These are phyloP conservation scores for Metopia argyrocephala DNA, from an alignment of 2,888 invertebrate species.

Conservation along the genomic window DNA sequence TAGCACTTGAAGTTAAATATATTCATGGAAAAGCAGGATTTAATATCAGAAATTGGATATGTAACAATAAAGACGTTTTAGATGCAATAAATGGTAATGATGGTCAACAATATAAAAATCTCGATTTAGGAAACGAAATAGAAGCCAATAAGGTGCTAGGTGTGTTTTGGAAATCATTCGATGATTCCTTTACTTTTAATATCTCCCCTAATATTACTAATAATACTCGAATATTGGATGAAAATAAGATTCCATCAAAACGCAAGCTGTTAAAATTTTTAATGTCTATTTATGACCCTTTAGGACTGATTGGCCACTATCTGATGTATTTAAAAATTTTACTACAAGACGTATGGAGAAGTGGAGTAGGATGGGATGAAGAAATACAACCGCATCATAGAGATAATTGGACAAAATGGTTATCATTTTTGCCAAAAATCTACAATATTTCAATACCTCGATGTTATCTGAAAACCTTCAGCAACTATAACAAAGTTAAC, in stretches of 20 bases:
- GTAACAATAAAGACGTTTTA: constrained; percentile 9
- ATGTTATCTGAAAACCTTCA: neutral
- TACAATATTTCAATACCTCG: neutral
- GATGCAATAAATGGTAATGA: neutral
- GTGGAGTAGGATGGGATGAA: constrained; percentile 39
- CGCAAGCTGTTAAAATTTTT: constrained; percentile 40
- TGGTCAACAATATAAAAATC: neutral
- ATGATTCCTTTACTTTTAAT: constrained; percentile 29
- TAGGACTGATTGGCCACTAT: constrained; percentile 49
- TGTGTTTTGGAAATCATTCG: constrained; percentile 34
- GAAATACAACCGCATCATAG: neutral
- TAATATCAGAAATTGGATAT: constrained; percentile 25
- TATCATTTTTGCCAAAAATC: neutral
- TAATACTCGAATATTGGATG: neutral
- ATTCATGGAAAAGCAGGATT: constrained; percentile 15
- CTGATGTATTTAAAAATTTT: constrained; percentile 39
- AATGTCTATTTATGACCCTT: constrained; percentile 53
- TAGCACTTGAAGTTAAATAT: constrained; percentile 6
- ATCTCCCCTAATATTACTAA: constrained; percentile 10
- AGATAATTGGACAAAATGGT: constrained; percentile 1
- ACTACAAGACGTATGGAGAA: constrained; percentile 55
- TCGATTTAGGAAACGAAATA: constrained; percentile 1
- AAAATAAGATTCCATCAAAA: constrained; percentile 31
- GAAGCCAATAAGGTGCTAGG: constrained; percentile 19
- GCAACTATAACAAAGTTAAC: no score